These are phyloP conservation scores for Deilephila porcellus DNA, from an alignment of 2,888 invertebrate genomes.

Conservation along the genomic window DNA sequence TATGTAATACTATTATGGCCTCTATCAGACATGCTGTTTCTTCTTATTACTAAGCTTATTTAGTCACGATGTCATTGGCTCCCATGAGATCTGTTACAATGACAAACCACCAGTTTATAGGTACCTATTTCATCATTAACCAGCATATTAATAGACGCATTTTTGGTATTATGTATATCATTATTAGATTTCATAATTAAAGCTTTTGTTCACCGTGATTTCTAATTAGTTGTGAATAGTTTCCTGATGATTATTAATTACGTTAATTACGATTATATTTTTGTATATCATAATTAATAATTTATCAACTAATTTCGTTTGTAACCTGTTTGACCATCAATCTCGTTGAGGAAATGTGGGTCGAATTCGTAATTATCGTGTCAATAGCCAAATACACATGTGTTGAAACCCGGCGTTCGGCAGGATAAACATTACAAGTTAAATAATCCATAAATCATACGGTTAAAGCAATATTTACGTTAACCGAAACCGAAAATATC, in stretches of 20 bases:
- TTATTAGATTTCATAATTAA: neutral
- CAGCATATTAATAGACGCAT: neutral
- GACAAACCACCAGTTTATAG: too few species aligned
- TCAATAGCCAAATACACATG: conserved; percentile 30
- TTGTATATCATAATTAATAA: neutral
- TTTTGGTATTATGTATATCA: neutral
- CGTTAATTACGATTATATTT: neutral
- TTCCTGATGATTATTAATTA: neutral
- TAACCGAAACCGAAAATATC: conserved; percentile 65
- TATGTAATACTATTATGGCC: too few species aligned
- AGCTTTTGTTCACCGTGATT: neutral
- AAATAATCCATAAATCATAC: conserved; percentile 72
- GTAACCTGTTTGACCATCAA: conserved; percentile 7
- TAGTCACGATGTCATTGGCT: too few species aligned
- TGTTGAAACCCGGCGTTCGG: conserved; percentile 3
- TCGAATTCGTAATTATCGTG: conserved; percentile 34
- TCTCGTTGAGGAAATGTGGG: conserved; percentile 34
- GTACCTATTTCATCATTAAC: neutral
- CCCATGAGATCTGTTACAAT: too few species aligned
- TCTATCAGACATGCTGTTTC: too few species aligned
- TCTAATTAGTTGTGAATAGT: neutral
- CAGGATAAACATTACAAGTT: conserved; percentile 60
- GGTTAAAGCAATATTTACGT: conserved; percentile 69
- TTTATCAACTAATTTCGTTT: neutral
- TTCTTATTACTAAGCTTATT: too few species aligned